Evolutionary conservation across 2,797 vertebrate genomes (phyloP), one percentile per base, ranked within the genome.

Genomic region (Falco naumanni): DNA sequence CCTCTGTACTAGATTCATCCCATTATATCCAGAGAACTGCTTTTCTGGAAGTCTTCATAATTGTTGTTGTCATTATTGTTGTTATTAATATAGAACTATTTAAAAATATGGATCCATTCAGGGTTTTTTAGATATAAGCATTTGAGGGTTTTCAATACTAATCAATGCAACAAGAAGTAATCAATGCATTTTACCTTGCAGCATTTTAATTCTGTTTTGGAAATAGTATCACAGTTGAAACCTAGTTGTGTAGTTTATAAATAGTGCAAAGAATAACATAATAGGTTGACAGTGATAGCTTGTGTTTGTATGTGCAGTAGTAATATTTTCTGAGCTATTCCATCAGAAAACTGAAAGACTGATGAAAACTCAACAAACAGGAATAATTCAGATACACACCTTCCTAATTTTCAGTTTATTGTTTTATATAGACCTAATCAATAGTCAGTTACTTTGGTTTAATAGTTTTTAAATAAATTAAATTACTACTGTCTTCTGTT

Each of bases 381-480:
- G 18, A 85, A 59, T 61, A 61, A 72, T 47, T 72, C 43, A 83
- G 20, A 31, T 45, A 57, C 16, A 80, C 2, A 41, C 15, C 6
- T 71, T 69, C 31, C 33, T 78, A 70, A 59, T 82, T 74, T 87
- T 64, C 28, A 85, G 4, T 4, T 89, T 53, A 39, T 53, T 47
- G 13, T n/a, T 34, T 50, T 54, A 2, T 37, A 76, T 31, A 13
- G 57, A 37, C 65, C 25, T 77, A 96, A 95, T 89, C 76, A 89
- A 87, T 89, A 59, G 11, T 57, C 22, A 83, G 47, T 95, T 95
- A 84, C 66, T 96, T 86, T 78, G 10, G 37, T 70, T 94, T 87
- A 95, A 89, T 50, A 90, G 31, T 89, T 95, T 95, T 92, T 72
- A 69, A 94, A 91, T 60, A 81, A 89, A 78, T 75, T 24, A 31